These are phyloP conservation scores for Gymnothorax javanicus DNA, from an alignment of 2,797 vertebrate genomes.

Conservation along the genomic window DNA sequence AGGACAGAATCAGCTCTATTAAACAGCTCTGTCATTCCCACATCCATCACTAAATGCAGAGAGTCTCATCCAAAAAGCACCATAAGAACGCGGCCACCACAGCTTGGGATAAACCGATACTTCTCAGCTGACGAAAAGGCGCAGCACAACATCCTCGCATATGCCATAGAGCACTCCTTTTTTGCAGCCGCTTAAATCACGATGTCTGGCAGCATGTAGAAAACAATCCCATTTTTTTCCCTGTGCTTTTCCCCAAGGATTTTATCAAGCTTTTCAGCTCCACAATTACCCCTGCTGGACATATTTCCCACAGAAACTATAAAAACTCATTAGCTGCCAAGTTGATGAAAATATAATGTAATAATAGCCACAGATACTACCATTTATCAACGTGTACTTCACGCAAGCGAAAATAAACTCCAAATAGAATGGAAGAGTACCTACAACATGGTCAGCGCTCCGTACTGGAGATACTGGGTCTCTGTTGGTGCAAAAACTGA, in stretches of 20 bases:
- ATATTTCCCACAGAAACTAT: constrained; percentile 59
- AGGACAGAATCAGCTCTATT: not conserved
- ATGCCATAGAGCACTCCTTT: not conserved
- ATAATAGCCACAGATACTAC: not conserved
- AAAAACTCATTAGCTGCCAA: constrained; percentile 16
- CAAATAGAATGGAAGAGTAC: not conserved
- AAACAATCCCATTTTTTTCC: not conserved
- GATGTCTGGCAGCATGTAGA: not conserved
- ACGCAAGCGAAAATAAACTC: not conserved
- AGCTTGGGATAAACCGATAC: not conserved
- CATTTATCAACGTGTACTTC: not conserved
- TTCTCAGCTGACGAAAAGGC: not conserved
- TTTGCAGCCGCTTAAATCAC: not conserved
- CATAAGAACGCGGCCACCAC: not conserved
- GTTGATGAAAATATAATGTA: not conserved
- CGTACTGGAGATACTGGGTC: not conserved
- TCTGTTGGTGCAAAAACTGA: not conserved
- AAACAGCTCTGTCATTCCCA: not conserved
- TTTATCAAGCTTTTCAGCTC: not conserved
- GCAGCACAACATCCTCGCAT: not conserved
- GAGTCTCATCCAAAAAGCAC: not conserved
- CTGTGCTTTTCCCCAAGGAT: not conserved
- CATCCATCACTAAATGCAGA: not conserved
- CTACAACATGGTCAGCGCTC: not conserved
- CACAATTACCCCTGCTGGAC: constrained; percentile 50